Evolutionary conservation across 2,113 vertebrate genomes (phyloP).

Genomic region (Lanius collurio): DNA sequence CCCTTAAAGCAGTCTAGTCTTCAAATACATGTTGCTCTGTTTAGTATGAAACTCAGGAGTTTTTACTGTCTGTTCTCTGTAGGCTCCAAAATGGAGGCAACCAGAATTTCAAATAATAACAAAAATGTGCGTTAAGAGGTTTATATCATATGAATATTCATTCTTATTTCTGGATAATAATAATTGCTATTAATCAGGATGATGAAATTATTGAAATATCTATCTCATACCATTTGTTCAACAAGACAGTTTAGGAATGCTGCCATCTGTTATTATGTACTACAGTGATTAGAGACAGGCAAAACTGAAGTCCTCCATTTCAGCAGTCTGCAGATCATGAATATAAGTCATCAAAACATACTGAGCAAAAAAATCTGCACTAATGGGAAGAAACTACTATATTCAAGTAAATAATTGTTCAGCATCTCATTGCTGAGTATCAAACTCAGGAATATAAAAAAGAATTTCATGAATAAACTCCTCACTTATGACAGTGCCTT

Average conservation of each 20-base stretch:
- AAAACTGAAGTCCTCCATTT: slow-evolving; percentile 12
- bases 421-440: not conserved
- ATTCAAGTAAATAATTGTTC: not conserved
- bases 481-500: not conserved
- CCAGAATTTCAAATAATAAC: not conserved
- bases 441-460: not conserved
- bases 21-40: not conserved
- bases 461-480: not conserved
- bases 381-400: not conserved
- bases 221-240: slow-evolving; percentile 8
- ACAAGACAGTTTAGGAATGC: not conserved
- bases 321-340: not conserved
- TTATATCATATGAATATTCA: not conserved
- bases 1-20: not conserved
- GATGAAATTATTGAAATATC: not conserved
- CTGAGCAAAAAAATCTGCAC: not conserved
- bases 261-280: slow-evolving; percentile 18
- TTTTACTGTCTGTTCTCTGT: not conserved
- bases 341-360: not conserved
- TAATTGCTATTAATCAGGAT: not conserved
- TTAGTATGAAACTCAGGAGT: not conserved
- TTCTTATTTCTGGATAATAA: not conserved
- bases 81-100: not conserved
- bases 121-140: not conserved
- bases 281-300: not conserved